Base-by-base conservation (phyloP, 2,797 vertebrate genomes). In the Hoplostethus mediterraneus region DNA sequence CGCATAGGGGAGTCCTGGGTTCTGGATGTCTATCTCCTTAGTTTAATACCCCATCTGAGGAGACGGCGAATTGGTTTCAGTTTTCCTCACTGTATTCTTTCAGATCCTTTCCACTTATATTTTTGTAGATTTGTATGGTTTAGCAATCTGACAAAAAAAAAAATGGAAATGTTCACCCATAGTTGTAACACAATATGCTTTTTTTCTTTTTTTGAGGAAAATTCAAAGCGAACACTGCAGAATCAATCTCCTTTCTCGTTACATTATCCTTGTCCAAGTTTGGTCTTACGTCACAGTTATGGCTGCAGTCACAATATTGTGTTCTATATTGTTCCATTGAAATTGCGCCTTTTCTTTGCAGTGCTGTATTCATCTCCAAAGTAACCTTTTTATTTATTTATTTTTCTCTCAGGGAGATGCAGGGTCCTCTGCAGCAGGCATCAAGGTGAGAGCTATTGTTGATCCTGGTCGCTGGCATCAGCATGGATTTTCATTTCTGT, bases 341-440 rank as follows among this genome's bases (percentile, higher is more conserved):
- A 87, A 85, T 38, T 4, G 36, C 40, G 21, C 70, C 36, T 16
- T 54, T 58, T 74, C 12, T 3, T 57, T 64, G 62, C 67, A 17
- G 56, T 55, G 5, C 66, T 63, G 12, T 56, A 64, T 56, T 52
- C 8, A 9, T 77, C 11, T 47, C 56, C 11, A 56, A 10, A 54
- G 25, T 75, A 14, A 70, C 30, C 42, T 14, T 21, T 21, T 6
- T 63, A 55, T 40, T 2, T 31, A 9, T 67, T 45, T 60, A 59
- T 30, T 56, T 69, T 74, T 57, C 44, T 63, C 58, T 80, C 69
- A 99, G 98, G 98, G 98, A 81, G 97, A 98, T 71, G 94, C 97
- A 1, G 98, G 98, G 61, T 99, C 97, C 1, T 98, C 98, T 80
- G 98, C 98, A 30, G 98, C 97, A 67, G 98, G 98, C 86, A 99